phyloP scores from a whole-genome alignment of 35 echinoderm and acorn worm species.

The Nesometra sesokonis region DNA sequence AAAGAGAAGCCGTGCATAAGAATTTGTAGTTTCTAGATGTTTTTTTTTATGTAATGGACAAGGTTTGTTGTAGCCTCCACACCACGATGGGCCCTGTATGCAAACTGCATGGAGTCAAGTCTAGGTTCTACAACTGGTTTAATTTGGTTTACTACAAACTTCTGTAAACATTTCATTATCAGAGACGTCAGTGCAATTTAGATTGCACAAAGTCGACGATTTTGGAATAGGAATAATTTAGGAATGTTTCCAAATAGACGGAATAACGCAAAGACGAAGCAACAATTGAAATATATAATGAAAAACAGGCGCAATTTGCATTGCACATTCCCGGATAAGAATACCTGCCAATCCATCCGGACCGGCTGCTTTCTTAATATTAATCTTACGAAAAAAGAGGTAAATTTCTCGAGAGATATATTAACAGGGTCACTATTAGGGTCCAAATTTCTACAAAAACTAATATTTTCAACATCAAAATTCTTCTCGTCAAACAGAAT shows the following conservation, averaged over 20 bases:
- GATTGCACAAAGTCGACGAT: neutral
- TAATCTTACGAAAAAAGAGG: too few relatives aligned
- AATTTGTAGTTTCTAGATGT: neutral
- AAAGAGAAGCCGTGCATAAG: constrained; percentile 1
- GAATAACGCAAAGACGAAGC: neutral
- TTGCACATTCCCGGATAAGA: too few relatives aligned
- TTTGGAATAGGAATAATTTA: neutral
- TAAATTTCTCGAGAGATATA: too few relatives aligned
- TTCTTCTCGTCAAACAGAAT: too few relatives aligned
- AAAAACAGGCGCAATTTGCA: neutral
- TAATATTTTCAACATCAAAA: too few relatives aligned
- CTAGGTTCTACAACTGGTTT: too few relatives aligned
- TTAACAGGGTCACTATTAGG: too few relatives aligned
- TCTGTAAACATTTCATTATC: neutral
- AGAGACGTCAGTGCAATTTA: neutral
- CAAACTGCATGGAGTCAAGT: constrained; percentile 1
- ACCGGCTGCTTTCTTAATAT: too few relatives aligned
- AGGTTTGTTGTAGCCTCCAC: neutral
- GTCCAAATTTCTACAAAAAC: too few relatives aligned
- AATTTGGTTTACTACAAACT: too few relatives aligned
- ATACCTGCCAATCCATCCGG: too few relatives aligned
- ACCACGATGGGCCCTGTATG: neutral
- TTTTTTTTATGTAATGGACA: neutral
- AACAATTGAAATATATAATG: neutral
- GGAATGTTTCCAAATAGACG: neutral